Evolutionary conservation across 2,888 invertebrate genomes (phyloP), one percentile per base, ranked within the genome.

Genomic region (Catocala sponsa): DNA sequence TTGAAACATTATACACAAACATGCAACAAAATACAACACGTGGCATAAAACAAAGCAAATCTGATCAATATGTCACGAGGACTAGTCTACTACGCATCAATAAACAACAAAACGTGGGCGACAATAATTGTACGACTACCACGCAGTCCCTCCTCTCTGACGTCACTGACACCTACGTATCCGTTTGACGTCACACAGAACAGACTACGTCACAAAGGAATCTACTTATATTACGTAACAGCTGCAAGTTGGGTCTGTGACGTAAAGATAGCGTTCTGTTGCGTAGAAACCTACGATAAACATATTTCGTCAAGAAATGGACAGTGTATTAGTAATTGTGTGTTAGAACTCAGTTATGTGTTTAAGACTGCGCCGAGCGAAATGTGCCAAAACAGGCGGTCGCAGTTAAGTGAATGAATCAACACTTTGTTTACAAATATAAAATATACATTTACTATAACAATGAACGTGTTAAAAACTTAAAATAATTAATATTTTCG

Each of bases 231-330:
- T 51, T 58, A 47, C 25, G 32, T 52, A 42, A 58, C 11, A 6
- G 9, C 5, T 35, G 13, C 12, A 52, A 15, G 44, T 38, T 51
- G 44, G 33, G 44, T 11, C 35, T 46, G 38, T 48, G 59, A 59
- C 52, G 42, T 41, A 52, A 53, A 38, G 41, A 42, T 59, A 59
- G 42, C 43, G 48, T 15, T 48, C 33, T 53, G 7, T 41, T 55
- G 33, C 32, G 42, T 48, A 51, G 48, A 13, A 50, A 10, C 9
- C 6, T 38, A 38, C 15, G 50, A 59, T 42, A 53, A 48, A 41
- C 9, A 13, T 41, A 32, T 53, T 53, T 33, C 52, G 47, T 43
- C 47, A 59, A 5, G n/a, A 43, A 35, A 1, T 33, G 32, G 58
- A 25, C 43, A 55, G 9, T 38, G 35, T 38, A 7, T 9, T 9